Base-by-base conservation (phyloP, 2,113 vertebrate species). In the Halichoerus grypus region DNA sequence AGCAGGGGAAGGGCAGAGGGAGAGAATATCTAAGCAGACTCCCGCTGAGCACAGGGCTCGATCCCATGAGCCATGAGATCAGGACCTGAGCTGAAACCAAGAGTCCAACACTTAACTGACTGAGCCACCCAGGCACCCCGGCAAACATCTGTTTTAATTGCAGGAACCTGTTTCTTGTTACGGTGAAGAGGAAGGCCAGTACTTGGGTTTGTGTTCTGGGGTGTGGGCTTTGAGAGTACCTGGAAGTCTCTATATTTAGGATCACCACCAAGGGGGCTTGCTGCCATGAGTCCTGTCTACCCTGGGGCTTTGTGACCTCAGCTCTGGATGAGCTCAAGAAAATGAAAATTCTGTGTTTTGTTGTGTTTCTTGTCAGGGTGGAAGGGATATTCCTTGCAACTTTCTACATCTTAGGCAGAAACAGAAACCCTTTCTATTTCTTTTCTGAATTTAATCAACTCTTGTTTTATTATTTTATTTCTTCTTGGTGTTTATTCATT, bases 401-500 rank as follows among this genome's bases (percentile, higher is more conserved):
- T 84, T 86, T 84, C 57, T 84, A 42, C 11, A 33, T 77, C 26
- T 36, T 55, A 31, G 36, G 53, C 15, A 65, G 55, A 91, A 85
- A 91, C 12, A 0, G 88, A 79, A 86, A 80, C 33, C 51, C 36
- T 19, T 95, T 67, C 24, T 51, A 16, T 72, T 74, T 74, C 85
- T 82, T 81, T 76, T 76, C 22, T 49, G 69, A 85, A 51, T 46
- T 67, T 57, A 53, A 59, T 33, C 61, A 84, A 55, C n/a, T 83
- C 46, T 95, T 42, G 1, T 53, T 51, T 33, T 74, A 55, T 77
- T 65, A 53, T 28, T 84, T 83, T 63, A 42, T 94, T 74, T 74
- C n/a, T 83, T 89, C 55, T 74, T 69, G 83, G 61, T 90, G 42
- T 57, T 49, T 67, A 46, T 33, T 82, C 26, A 84, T 91, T 67